phyloP scores from a whole-genome alignment of 2,888 invertebrate species.

The Trissonchulus latispiculum region DNA sequence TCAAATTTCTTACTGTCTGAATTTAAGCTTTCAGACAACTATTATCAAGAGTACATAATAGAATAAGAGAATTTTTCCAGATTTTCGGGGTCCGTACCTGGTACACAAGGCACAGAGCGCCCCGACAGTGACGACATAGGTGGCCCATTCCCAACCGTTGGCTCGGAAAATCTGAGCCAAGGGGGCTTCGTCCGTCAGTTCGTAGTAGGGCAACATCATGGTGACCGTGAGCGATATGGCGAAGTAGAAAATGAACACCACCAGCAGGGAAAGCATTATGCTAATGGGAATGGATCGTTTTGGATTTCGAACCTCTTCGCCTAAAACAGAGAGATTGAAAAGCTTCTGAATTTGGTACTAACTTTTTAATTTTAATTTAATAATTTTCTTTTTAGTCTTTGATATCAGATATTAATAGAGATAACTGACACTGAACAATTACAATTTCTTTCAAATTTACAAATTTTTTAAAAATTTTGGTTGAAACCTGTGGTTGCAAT shows the following conservation, averaged over 20 bases:
- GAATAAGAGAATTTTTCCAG: too few species aligned
- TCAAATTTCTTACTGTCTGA: slow-evolving; percentile 9
- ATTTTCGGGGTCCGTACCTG: too few species aligned
- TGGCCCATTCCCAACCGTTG: slow-evolving; percentile 64
- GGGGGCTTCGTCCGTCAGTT: slow-evolving; percentile 60
- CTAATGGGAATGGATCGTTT: slow-evolving; percentile 78
- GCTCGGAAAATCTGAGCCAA: slow-evolving; percentile 61
- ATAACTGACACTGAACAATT: too few species aligned
- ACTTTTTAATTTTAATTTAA: too few species aligned
- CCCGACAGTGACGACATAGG: slow-evolving; percentile 66
- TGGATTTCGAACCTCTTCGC: slow-evolving; percentile 88
- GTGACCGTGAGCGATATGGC: slow-evolving; percentile 79
- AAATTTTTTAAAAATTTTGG: too few species aligned
- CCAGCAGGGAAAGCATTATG: slow-evolving; percentile 68
- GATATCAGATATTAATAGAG: too few species aligned
- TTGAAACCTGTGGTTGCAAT: slow-evolving; percentile 54
- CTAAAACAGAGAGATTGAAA: too few species aligned
- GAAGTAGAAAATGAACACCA: slow-evolving; percentile 79
- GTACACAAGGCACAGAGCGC: slow-evolving; percentile 67
- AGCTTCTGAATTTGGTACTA: too few species aligned
- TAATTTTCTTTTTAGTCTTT: too few species aligned
- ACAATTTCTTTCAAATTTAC: too few species aligned
- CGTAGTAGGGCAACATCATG: slow-evolving; percentile 68
- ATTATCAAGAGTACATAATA: too few species aligned
- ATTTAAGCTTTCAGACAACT: too few species aligned